Percentiles rank a stretch among this genome's conserved stretches.
These are phyloP conservation scores for Sterrhoptilus dennistouni DNA, from an alignment of 2,113 vertebrate species.

Conservation along the genomic window DNA sequence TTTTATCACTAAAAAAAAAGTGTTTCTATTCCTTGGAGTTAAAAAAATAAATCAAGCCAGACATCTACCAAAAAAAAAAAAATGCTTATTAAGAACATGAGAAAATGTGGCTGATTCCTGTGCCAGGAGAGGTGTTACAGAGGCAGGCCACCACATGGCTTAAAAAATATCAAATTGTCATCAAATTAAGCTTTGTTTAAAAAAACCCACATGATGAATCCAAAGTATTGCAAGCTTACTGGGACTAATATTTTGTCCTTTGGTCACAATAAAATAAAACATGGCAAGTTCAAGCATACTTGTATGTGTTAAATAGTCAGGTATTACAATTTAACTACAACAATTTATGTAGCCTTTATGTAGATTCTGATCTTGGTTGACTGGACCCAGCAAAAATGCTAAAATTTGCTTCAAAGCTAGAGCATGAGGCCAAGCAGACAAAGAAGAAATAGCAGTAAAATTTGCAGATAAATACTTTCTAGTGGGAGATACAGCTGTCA, in stretches of 20 bases:
- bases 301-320: not conserved
- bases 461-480: not conserved
- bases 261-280: not conserved
- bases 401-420: not conserved
- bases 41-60: not conserved
- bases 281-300: not conserved
- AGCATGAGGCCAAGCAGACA: not conserved
- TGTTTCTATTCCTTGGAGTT: not conserved
- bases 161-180: not conserved
- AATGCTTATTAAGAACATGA: not conserved
- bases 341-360: not conserved
- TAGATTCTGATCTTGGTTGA: not conserved
- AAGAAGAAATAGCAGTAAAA: not conserved
- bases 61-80: not conserved
- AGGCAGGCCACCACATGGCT: accelerated
- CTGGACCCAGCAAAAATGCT: not conserved
- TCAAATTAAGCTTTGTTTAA: not conserved
- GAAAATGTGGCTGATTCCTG: not conserved
- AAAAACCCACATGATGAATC: not conserved
- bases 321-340: not conserved
- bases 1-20: not conserved
- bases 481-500: not conserved
- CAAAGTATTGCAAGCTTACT: not conserved
- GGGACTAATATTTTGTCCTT: not conserved
- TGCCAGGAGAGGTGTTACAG: not conserved